Evolutionary conservation across 2,113 vertebrate species (phyloP).

Genomic region (Dascyllus trimaculatus): DNA sequence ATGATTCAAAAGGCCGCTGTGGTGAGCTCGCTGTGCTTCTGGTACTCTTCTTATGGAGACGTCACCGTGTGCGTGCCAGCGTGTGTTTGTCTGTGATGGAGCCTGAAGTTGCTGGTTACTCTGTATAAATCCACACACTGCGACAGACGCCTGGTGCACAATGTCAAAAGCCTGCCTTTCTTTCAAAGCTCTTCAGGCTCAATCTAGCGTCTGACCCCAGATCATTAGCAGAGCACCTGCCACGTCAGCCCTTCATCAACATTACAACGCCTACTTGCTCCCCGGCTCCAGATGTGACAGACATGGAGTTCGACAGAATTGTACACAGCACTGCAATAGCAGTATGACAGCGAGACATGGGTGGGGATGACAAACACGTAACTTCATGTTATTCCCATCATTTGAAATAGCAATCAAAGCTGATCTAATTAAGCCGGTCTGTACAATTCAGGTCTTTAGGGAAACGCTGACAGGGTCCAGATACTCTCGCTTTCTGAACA

Average conservation of each 20-base stretch:
- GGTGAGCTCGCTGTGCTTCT: slow-evolving; percentile 25
- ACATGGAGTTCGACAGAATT: slow-evolving; percentile 33
- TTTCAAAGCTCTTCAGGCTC: slow-evolving; percentile 77
- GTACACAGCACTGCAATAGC: slow-evolving; percentile 40
- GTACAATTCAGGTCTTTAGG: slow-evolving; percentile 77
- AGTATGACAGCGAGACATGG: slow-evolving; percentile 53
- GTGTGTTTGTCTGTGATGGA: slow-evolving; percentile 38
- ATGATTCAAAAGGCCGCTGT: slow-evolving; percentile 27
- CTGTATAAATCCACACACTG: slow-evolving; percentile 49
- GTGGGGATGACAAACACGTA: slow-evolving; percentile 68
- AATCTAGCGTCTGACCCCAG: slow-evolving; percentile 79
- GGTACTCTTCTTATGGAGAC: slow-evolving; percentile 38
- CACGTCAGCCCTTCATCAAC: slow-evolving; percentile 68
- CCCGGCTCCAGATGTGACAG: slow-evolving; percentile 45
- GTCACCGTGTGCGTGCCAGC: slow-evolving; percentile 44
- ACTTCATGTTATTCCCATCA: slow-evolving; percentile 78
- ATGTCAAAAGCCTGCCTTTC: slow-evolving; percentile 69
- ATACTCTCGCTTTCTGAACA: slow-evolving; percentile 68
- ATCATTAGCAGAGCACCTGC: slow-evolving; percentile 80
- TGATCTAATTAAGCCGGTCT: slow-evolving; percentile 82
- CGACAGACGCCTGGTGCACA: slow-evolving; percentile 61
- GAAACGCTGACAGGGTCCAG: slow-evolving; percentile 83
- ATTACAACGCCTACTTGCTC: slow-evolving; percentile 51
- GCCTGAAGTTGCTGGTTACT: slow-evolving; percentile 42
- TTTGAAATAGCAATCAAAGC: slow-evolving; percentile 80